Conservation (phyloP, 2,797 vertebrate genomes). For the Hemitrygon akajei region DNA sequence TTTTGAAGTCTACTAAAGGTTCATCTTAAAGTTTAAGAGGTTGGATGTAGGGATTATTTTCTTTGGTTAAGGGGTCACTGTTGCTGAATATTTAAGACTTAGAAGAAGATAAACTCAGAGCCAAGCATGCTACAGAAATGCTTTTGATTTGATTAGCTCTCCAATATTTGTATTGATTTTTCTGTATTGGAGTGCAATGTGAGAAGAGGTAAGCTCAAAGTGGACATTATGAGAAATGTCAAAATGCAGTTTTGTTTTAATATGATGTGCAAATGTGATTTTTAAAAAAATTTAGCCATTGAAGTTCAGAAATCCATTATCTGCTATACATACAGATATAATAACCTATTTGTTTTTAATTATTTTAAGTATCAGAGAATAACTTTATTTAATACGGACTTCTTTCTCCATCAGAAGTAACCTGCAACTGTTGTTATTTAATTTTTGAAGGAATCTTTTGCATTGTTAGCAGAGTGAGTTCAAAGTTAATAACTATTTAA, state of each 20-base stretch:
- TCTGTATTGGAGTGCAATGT: background rate
- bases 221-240: background rate
- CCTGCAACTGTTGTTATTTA: background rate
- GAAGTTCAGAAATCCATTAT: background rate
- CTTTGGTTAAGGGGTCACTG: no score
- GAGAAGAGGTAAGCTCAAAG: background rate
- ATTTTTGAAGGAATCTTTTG: background rate
- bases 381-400: background rate
- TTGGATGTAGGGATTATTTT: no score
- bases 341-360: background rate
- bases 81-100: no score
- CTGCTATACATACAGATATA: background rate
- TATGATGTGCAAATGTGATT: background rate
- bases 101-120: background rate
- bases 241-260: background rate
- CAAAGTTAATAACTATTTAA: background rate
- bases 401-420: background rate
- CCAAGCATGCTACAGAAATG: background rate
- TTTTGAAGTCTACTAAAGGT: no score
- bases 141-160: background rate
- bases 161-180: background rate
- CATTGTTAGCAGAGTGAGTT: background rate
- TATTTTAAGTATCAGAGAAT: background rate
- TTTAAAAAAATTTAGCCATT: background rate
- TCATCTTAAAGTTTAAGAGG: no score